Conservation (phyloP, 2,113 vertebrate genomes). For the Myocastor coypus region DNA sequence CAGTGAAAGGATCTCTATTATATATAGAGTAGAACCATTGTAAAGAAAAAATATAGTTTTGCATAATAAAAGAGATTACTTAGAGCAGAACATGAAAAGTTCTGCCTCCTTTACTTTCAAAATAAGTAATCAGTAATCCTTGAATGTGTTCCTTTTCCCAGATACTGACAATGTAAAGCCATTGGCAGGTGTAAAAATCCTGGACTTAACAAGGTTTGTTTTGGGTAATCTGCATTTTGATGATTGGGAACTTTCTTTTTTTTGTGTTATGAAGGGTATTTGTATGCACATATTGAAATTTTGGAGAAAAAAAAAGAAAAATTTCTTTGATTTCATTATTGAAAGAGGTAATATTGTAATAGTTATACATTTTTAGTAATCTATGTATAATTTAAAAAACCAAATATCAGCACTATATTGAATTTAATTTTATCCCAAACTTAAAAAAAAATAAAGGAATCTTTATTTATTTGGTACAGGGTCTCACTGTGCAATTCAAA, state of each 20-base stretch:
- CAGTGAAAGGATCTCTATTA: conserved; percentile 5
- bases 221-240: conserved; percentile 60
- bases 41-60: conserved; percentile 52
- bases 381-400: conserved; percentile 27
- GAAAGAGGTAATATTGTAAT: neutral
- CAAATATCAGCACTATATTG: neutral
- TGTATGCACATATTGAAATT: conserved; percentile 7
- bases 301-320: conserved; percentile 24
- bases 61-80: conserved; percentile 37
- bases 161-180: conserved; percentile 85
- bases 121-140: conserved; percentile 46
- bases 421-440: conserved; percentile 37
- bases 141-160: conserved; percentile 79
- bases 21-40: neutral
- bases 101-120: neutral
- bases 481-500: no score
- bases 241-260: neutral
- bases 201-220: conserved; percentile 93
- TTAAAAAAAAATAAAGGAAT: no score
- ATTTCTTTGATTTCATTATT: conserved; percentile 20
- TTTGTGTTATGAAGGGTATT: neutral
- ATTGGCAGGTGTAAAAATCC: conserved; percentile 90
- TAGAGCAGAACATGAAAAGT: conserved; percentile 25
- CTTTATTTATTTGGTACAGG: no score
- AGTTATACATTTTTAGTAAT: conserved; percentile 30